Evolutionary conservation across 2,113 vertebrate species (phyloP), one percentile per base, ranked within the genome.

Genomic region (Xyliphius kryptos): DNA sequence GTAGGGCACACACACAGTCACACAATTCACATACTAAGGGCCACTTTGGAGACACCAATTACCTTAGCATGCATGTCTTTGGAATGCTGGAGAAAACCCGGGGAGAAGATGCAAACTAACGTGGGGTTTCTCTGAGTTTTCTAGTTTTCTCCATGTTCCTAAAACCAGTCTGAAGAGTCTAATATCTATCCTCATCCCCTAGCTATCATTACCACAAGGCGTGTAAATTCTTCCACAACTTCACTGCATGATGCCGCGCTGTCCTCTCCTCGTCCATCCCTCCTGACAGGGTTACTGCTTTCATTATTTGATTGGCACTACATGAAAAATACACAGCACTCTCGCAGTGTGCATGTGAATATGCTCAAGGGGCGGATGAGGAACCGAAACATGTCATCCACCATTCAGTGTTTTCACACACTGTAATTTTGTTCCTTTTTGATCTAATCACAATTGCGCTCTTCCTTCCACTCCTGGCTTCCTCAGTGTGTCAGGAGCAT

Each of bases 361-460:
- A 36, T 7, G 51, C 47, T 57, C 26, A 19, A 36, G 46, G n/a
- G 38, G 32, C 6, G 13, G 47, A 56, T 57, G 32, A 52, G 40
- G 43, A 47, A 38, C 32, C 62, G 53, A 71, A 67, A 62, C 47
- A 57, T 71, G 63, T 32, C 44, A 67, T 17, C 22, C 26, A 61
- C 37, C 16, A 66, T 62, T 67, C 43, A 62, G 40, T 15, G 38
- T 21, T 56, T 62, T 61, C 51, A 36, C 32, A 71, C 22, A 32
- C 53, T 61, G 69, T 57, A 71, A 71, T 66, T 67, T 37, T 59
- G 58, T 38, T 41, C 20, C 62, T 70, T 41, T 70, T 65, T n/a
- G 12, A 22, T 43, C 55, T 56, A 61, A 70, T 66, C 14, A 36
- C 19, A 15, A 19, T 36, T 21, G 46, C 40, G 44, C 21, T 17